Conservation (phyloP, 1,140 invertebrate species). For the Neodiprion lecontei region DNA sequence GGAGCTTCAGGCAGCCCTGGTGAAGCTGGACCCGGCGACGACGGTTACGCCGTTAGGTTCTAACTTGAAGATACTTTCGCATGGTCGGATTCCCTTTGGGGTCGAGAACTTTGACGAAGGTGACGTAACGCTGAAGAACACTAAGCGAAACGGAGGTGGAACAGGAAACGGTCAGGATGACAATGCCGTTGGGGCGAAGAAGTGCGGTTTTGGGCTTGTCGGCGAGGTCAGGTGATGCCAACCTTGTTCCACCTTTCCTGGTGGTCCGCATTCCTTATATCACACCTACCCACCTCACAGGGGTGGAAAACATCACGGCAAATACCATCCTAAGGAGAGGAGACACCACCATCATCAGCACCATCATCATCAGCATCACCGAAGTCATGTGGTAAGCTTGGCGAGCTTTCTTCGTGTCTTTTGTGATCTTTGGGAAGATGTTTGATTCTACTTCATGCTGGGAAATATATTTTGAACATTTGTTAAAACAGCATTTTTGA, state of each 20-base stretch:
- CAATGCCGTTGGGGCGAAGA: constrained; percentile 27
- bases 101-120: constrained; percentile 39
- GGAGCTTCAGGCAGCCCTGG: constrained; percentile 55
- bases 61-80: constrained; percentile 43
- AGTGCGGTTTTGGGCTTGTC: constrained; percentile 53
- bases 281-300: constrained; percentile 58
- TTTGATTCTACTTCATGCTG: neutral
- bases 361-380: constrained; percentile 47
- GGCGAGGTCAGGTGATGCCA: constrained; percentile 60
- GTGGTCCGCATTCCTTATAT: constrained; percentile 51
- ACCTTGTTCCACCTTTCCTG: constrained; percentile 43
- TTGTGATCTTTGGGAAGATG: neutral
- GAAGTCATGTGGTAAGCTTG: constrained; percentile 53
- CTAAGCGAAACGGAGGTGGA: neutral
- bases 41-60: constrained; percentile 56
- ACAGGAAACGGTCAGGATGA: neutral
- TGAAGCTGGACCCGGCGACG: constrained; percentile 57
- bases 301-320: constrained; percentile 53
- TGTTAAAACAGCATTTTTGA: too few relatives aligned
- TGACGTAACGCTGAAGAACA: neutral
- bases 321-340: constrained; percentile 55
- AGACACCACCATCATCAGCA: constrained; percentile 53
- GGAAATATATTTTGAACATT: neutral
- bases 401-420: neutral
- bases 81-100: constrained; percentile 43